Conservation (phyloP, 1,140 invertebrate species). For the Zaprionus lachaisei region DNA sequence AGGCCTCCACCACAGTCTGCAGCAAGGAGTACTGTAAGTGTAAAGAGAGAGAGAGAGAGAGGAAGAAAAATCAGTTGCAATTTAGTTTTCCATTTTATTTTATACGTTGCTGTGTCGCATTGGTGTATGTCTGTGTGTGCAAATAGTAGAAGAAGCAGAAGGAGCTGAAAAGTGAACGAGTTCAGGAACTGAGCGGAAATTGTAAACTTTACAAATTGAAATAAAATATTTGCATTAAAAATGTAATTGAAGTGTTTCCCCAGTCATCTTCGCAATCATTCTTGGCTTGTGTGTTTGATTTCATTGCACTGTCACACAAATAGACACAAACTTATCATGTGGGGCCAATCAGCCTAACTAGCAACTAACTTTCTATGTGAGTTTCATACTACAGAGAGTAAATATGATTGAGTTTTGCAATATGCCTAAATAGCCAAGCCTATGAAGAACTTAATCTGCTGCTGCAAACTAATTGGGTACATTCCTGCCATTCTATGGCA, state of each 20-base stretch:
- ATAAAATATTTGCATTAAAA: conserved; percentile 61
- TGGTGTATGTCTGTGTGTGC: background rate
- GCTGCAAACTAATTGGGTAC: background rate
- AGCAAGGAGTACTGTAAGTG: conserved; percentile 92
- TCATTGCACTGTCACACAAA: background rate
- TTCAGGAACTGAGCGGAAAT: conserved; percentile 45
- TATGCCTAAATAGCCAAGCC: background rate
- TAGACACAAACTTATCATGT: background rate
- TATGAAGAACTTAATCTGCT: background rate
- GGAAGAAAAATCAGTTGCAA: conserved; percentile 51
- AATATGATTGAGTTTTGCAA: conserved; percentile 2
- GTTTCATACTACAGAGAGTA: background rate
- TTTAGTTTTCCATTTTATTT: conserved; percentile 40
- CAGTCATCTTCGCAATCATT: background rate
- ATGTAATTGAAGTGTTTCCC: conserved; percentile 58
- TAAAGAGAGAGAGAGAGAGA: conserved; percentile 30
- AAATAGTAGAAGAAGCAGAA: conserved; percentile 20
- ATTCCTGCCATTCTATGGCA: background rate
- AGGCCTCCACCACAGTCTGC: conserved; percentile 95
- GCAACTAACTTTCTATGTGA: background rate
- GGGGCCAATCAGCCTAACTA: background rate
- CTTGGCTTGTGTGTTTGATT: conserved; percentile 16
- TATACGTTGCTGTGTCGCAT: conserved; percentile 11
- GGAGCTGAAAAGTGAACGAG: conserved; percentile 48
- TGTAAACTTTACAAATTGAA: conserved; percentile 65